These are phyloP conservation scores for Amyelois transitella DNA, from an alignment of 1,140 invertebrate species.

Conservation along the genomic window DNA sequence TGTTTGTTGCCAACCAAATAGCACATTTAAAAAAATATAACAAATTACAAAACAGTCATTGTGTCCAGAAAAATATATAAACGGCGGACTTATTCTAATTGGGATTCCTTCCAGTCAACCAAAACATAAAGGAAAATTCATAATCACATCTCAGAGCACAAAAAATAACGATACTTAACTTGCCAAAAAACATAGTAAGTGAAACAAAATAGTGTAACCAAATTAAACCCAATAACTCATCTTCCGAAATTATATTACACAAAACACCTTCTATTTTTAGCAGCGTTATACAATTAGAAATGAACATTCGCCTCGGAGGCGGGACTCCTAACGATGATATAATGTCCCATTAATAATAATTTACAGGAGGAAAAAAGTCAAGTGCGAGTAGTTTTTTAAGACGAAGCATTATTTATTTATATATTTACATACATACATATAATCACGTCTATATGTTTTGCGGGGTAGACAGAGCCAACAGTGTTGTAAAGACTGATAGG, in stretches of 20 bases:
- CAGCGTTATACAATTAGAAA: background rate
- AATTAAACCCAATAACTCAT: background rate
- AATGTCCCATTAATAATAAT: conserved; percentile 11
- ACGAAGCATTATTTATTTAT: background rate
- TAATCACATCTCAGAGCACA: too few species aligned
- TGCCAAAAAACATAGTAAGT: background rate
- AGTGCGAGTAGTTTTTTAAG: background rate
- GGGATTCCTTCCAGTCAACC: too few species aligned
- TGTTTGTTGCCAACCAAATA: too few species aligned
- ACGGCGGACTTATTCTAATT: too few species aligned
- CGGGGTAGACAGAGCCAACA: too few species aligned
- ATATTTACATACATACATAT: too few species aligned
- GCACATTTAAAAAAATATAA: too few species aligned
- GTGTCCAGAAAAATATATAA: too few species aligned
- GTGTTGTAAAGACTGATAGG: too few species aligned
- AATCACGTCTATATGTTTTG: background rate
- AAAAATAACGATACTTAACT: too few species aligned
- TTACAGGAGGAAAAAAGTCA: conserved; percentile 7
- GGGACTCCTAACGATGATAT: conserved; percentile 6
- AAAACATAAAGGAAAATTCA: too few species aligned
- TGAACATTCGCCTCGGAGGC: background rate
- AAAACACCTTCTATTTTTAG: background rate
- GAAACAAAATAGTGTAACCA: background rate
- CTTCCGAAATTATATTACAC: background rate
- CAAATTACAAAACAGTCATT: too few species aligned